Evolutionary conservation across 2,797 vertebrate species (phyloP).

Genomic region (Delichon dasypus): DNA sequence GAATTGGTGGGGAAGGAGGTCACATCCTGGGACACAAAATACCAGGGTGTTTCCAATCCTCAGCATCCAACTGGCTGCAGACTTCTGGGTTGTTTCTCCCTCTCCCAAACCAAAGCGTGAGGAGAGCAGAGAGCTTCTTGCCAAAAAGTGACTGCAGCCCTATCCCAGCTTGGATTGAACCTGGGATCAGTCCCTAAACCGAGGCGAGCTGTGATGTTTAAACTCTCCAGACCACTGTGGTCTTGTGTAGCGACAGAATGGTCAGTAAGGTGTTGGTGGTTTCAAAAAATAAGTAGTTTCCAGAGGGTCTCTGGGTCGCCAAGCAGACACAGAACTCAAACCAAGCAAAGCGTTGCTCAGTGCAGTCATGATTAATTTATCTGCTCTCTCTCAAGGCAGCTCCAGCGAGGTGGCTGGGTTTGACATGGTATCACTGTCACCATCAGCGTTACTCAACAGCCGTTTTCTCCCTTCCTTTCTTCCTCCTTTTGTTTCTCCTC

Average conservation of each 20-base stretch:
- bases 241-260: accelerated
- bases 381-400: conserved; percentile 25
- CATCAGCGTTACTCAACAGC: conserved; percentile 54
- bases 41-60: not conserved
- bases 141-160: not conserved
- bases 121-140: not conserved
- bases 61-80: not conserved
- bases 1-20: not conserved
- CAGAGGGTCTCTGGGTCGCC: not conserved
- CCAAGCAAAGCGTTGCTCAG: not conserved
- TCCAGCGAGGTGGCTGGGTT: conserved; percentile 35
- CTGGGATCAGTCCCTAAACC: not conserved
- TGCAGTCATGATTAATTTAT: not conserved
- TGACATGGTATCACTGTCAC: not conserved
- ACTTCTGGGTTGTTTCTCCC: not conserved
- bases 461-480: conserved; percentile 60
- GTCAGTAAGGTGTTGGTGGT: not conserved
- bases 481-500: conserved; percentile 62
- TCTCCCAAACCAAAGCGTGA: not conserved
- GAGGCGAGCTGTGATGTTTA: not conserved
- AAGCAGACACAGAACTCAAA: not conserved
- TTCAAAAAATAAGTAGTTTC: not conserved
- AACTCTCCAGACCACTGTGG: not conserved
- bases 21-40: not conserved
- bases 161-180: not conserved